A percentile compares a stretch with the other conserved stretches of the same genome.
Evolutionary conservation across 1,140 invertebrate species (phyloP).

Genomic region (Rhynchophorus ferrugineus): DNA sequence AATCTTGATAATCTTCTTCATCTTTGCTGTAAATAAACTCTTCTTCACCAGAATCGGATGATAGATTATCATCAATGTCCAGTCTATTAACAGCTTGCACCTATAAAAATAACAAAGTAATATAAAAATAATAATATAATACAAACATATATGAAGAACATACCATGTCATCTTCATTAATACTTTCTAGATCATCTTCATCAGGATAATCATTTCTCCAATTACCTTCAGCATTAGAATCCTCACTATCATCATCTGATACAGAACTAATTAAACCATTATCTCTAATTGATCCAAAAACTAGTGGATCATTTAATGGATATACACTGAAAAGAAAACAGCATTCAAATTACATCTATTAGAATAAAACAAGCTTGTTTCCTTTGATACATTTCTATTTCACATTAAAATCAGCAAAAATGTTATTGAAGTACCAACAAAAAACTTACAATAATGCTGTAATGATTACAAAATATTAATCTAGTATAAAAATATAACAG

Average conservation of each 20-base stretch:
- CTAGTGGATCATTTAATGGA: conserved; percentile 44
- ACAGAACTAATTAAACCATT: conserved; percentile 35
- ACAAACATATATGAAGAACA: background rate
- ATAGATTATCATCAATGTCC: conserved; percentile 40
- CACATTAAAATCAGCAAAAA: too few species aligned
- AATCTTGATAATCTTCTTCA: conserved; percentile 37
- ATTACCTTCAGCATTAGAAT: conserved; percentile 52
- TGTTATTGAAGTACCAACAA: too few species aligned
- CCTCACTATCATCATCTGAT: conserved; percentile 42
- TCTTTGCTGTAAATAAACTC: conserved; percentile 40
- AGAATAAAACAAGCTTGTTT: background rate
- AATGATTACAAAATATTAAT: too few species aligned
- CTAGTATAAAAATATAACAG: too few species aligned
- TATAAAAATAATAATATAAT: conserved; percentile 24
- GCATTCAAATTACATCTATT: conserved; percentile 7
- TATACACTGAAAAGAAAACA: conserved; percentile 23
- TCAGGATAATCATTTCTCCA: conserved; percentile 53
- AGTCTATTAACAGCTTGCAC: conserved; percentile 26
- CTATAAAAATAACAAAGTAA: conserved; percentile 6
- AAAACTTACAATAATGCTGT: too few species aligned
- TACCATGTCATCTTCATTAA: conserved; percentile 48
- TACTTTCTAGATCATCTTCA: conserved; percentile 46
- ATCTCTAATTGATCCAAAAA: conserved; percentile 42
- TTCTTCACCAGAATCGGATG: conserved; percentile 45
- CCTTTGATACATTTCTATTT: background rate